Base-by-base conservation (phyloP, 1,140 invertebrate genomes). In the Polypedilum vanderplanki region DNA sequence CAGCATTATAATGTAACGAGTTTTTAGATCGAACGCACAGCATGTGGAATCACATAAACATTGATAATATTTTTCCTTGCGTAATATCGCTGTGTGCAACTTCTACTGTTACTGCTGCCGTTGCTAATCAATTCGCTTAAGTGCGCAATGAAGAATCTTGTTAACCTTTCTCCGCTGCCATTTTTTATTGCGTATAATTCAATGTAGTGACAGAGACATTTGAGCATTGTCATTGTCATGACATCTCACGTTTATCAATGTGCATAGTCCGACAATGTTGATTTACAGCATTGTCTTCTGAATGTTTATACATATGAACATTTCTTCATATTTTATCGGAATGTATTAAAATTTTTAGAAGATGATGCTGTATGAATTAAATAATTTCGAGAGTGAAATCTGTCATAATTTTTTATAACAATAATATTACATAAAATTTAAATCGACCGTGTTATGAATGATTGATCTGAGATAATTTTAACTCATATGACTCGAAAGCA, bases 51-150 rank as follows among this genome's bases (percentile, higher is more conserved):
- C 12, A 15, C 1, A 57, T 15, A 57, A 1, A 33, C 4, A 57
- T 57, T 57, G 46, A 57, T 57, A 57, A 57, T 57, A 57, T 57
- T 57, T n/a, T 46, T 46, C 41, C 46, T 57, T 57, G 46, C 46
- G 46, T 57, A 57, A 57, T n/a, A 33, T 57, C 12, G n/a, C 46
- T 57, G 0, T 57, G 24, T 46, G 41, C 41, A 9, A 46, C 10
- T 57, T 12, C 46, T 57, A 57, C 46, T n/a, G 46, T n/a, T 57
- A 15, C 12, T 33, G 41, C 8, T 57, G 46, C 12, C 46, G 10
- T 46, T 46, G 41, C 41, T 46, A 46, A 57, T 57, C 46, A 57
- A 57, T 57, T 57, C 46, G 46, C 46, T 15, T 57, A n/a, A n/a
- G n/a, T 57, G 46, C 15, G 46, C 15, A 57, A 57, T n/a, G 46